Evolutionary conservation across 64 coral and sea anemone genomes (phyloP), one percentile per base, ranked within the genome.

Genomic region (Acropora tenuis): DNA sequence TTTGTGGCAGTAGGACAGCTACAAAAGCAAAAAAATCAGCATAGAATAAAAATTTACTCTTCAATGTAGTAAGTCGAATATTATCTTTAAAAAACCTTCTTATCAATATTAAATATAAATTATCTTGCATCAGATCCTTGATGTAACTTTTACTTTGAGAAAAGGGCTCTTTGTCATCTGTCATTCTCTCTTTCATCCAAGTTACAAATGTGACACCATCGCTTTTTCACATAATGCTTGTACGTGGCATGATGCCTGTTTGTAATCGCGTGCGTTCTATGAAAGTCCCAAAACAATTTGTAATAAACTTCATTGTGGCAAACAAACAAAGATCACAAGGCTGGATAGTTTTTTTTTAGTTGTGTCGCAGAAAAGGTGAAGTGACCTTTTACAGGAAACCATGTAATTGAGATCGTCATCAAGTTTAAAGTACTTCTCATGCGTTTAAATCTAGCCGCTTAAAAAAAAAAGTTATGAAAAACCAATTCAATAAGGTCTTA

Each of bases 91-190:
- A 69, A 69, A 69, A 69, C 66, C 11, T 69, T 69, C 16, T 69
- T 69, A 69, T 20, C 66, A 69, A 69, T 69, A 30, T 30, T 30
- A 30, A 30, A 30, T 30, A 30, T 30, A 30, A 30, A 30, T 30
- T 69, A 15, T 69, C 11, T 69, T 15, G 66, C 66, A 69, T 69
- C 66, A 69, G 66, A 69, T 69, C 66, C 66, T 69, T 69, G 66
- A 69, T 15, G 66, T 69, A 69, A 69, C 66, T 17, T 12, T 69
- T 69, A 69, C 66, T 20, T 69, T 15, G 16, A 69, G 66, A 69
- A 69, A 69, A 69, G 66, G 6, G 11, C 6, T 63, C 59, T 63
- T 63, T 69, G 66, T 69, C 66, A 15, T 69, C 13, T 69, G 66
- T 69, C 66, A 69, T 69, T 69, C 1, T 69, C 66, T 69, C 16